Evolutionary conservation across 1,140 invertebrate species (phyloP).

Genomic region (Centruroides vittatus): DNA sequence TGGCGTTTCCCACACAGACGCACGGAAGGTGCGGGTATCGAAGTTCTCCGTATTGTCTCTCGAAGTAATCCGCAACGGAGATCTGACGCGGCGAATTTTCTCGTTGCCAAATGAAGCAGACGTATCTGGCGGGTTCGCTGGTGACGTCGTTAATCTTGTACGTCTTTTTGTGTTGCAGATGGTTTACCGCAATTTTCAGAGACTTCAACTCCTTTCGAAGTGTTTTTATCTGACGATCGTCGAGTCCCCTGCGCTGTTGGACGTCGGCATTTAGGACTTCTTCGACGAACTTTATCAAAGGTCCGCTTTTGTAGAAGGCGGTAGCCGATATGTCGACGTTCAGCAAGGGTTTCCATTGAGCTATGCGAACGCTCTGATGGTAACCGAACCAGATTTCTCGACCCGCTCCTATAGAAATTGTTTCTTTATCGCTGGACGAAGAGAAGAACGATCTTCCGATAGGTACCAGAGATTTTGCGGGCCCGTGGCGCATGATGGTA

Average conservation of each 20-base stretch:
- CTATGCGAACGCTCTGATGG: conserved; percentile 10
- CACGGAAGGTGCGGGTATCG: conserved; percentile 24
- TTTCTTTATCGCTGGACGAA: not conserved
- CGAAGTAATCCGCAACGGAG: conserved; percentile 5
- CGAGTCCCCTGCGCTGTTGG: not conserved
- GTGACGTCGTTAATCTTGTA: conserved; percentile 15
- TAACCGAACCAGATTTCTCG: conserved; percentile 17
- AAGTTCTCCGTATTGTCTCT: conserved; percentile 1
- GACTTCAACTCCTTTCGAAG: conserved; percentile 13
- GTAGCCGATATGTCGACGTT: conserved; percentile 13
- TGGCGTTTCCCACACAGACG: conserved; percentile 21
- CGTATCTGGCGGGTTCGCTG: conserved; percentile 3
- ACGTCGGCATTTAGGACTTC: not conserved
- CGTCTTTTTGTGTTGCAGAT: conserved; percentile 9
- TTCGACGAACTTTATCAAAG: conserved; percentile 5
- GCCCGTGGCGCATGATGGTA: conserved; percentile 7
- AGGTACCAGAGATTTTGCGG: conserved; percentile 6
- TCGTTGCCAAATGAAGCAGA: conserved; percentile 1
- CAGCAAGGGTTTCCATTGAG: conserved; percentile 14
- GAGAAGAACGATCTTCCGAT: conserved; percentile 15
- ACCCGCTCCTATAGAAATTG: conserved; percentile 4
- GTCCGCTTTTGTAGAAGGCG: conserved; percentile 4
- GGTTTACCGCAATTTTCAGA: conserved; percentile 13
- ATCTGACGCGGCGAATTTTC: not conserved
- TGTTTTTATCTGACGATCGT: conserved; percentile 6